Evolutionary conservation across 2,113 vertebrate species (phyloP).

Genomic region (Varanus komodoensis): DNA sequence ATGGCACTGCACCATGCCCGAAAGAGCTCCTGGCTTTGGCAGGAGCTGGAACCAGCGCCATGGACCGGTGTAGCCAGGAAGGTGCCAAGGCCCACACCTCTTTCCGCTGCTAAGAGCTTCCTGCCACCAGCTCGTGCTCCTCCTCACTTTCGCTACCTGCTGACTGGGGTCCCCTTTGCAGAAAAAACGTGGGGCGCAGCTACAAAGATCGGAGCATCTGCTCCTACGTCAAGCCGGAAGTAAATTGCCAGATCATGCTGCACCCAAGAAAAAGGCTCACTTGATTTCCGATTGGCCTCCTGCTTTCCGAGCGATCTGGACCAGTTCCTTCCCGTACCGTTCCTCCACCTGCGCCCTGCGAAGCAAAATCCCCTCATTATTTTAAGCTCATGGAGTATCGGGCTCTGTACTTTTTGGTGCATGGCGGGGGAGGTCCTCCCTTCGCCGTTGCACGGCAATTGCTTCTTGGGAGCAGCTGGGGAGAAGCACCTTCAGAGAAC

Average conservation of each 20-base stretch:
- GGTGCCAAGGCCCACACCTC: too few species aligned
- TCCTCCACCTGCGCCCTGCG: conserved; percentile 92
- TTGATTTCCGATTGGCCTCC: conserved; percentile 90
- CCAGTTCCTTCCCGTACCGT: conserved; percentile 91
- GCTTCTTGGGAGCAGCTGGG: not conserved
- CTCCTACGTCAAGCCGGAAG: not conserved
- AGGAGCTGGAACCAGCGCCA: too few species aligned
- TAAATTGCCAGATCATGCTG: not conserved
- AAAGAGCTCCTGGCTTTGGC: not conserved
- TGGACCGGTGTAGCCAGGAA: too few species aligned
- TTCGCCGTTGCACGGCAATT: not conserved
- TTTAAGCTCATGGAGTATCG: not conserved
- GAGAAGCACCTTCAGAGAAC: not conserved
- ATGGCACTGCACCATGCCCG: not conserved
- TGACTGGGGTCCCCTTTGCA: too few species aligned
- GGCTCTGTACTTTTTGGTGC: not conserved
- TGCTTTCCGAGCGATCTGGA: conserved; percentile 89
- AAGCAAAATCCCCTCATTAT: not conserved
- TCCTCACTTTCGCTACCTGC: too few species aligned
- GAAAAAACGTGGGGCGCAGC: too few species aligned
- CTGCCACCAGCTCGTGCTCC: too few species aligned
- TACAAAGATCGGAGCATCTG: too few species aligned
- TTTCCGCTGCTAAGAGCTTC: too few species aligned
- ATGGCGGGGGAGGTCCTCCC: too few species aligned
- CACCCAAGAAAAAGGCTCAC: conserved; percentile 73